Evolutionary conservation across 2,797 vertebrate species (phyloP), one percentile per base, ranked within the genome.

Genomic region (Ptychobarbus kaznakovi): DNA sequence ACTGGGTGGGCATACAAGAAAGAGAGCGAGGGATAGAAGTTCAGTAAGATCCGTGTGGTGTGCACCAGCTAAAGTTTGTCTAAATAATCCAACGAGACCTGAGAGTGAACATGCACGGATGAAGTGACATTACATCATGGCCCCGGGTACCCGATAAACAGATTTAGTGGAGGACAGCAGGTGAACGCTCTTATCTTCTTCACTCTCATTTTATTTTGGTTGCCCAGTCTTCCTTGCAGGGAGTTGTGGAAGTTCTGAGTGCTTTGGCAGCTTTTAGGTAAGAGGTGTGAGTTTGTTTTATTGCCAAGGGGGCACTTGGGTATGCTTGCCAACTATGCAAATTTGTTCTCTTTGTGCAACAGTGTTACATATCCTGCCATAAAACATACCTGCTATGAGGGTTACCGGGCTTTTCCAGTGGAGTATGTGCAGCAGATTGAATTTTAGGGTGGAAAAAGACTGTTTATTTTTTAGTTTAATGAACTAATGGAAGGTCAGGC

Each of bases 231-330:
- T 79, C 35, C 82, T 79, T 46, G 66, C 61, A 56, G 49, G 42
- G 68, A 70, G 70, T 85, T 86, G 51, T 81, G 80, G 66, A 87
- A 73, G 85, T 69, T 85, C 61, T 83, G 69, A 85, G 83, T 44
- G 28, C 65, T 90, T 79, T 68, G 82, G 86, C 65, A 87, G 70
- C 28, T 42, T 32, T 61, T 82, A 87, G 85, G 89, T 89, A 87
- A 86, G 87, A 68, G n/a, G 11, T 15, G 79, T 44, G 58, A 85
- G 68, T 86, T 77, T 58, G 44, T 35, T 88, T 88, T 87, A 83
- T 89, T 86, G 82, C n/a, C 69, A 58, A 44, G 35, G 44, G 61
- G 83, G 63, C 12, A 51, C 83, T 81, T 40, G 74, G 38, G 78
- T 82, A 58, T 73, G 58, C 38, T 75, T 51, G 70, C 79, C 40